Evolutionary conservation across 1,140 invertebrate genomes (phyloP), one percentile per base, ranked within the genome.

Genomic region (Drusus annulatus): DNA sequence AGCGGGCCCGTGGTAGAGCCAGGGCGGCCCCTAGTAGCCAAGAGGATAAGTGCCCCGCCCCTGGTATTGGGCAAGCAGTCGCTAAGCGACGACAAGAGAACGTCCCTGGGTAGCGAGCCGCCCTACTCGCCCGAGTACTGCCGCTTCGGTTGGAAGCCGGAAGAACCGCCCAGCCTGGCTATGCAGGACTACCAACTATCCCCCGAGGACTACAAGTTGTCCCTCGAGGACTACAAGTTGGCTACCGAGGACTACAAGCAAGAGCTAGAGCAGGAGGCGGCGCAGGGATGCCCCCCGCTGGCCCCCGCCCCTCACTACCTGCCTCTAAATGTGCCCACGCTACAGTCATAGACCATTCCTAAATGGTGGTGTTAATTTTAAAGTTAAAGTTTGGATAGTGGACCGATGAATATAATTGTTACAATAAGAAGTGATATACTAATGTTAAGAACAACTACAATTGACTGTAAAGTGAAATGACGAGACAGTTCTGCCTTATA

Each of bases 41-140:
- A 63, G 58, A 63, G 75, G 75, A 77, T 50, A 15, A 77, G 75
- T 45, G 75, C 60, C 15, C 75, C 75, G 8, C 60, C 60, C 0
- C 60, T 77, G n/a, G 13, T 74, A 21, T n/a, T 50, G 16, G 31
- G 19, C 19, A 45, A 45, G 36, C 28, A 77, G 52, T 50, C 76
- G 15, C 56, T 36, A 0, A 60, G 75, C 15, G 74, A 77, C 1
- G 71, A 68, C 51, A 71, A 28, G 25, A 50, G 54, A 8, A 54
- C 45, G 7, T 80, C 79, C 23, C 54, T 51, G 28, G 28, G 51
- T 23, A 50, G 36, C 3, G 73, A 50, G 17, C 85, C 86, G 65
- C 52, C 73, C 54, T 87, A 88, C 85, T 89, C 88, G 13, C 88
- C 89, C 3, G 88, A 89, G 51, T 90, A 90, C 76, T 90, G 89